Percentiles rank a stretch among this genome's conserved stretches.
Evolutionary conservation across 2,888 invertebrate species (phyloP).

Genomic region (Oxyscelio sp.): DNA sequence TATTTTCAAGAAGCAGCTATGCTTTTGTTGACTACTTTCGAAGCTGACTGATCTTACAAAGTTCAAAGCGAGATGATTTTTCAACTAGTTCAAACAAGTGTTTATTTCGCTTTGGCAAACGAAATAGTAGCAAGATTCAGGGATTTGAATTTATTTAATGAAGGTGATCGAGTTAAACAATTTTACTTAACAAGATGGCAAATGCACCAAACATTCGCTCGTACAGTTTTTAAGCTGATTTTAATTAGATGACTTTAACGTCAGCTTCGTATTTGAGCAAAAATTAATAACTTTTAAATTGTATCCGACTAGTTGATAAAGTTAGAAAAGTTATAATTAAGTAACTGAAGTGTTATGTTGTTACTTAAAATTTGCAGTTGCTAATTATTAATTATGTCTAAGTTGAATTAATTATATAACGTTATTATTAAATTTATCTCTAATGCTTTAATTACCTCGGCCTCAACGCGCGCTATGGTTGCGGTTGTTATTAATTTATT

Average conservation of each 20-base stretch:
- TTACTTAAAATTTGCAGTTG: neutral
- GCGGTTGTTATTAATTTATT: neutral
- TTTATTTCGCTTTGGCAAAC: neutral
- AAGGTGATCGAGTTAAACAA: too few species aligned
- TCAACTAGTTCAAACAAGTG: neutral
- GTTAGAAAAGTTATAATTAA: neutral
- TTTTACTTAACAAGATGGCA: too few species aligned
- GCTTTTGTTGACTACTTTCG: constrained; percentile 9
- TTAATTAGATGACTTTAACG: too few species aligned
- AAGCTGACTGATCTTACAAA: constrained; percentile 9
- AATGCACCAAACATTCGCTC: too few species aligned
- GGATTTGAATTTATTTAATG: too few species aligned
- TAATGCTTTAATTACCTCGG: neutral
- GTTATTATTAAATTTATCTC: neutral
- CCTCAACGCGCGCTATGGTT: too few species aligned
- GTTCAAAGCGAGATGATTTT: constrained; percentile 10
- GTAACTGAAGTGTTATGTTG: neutral
- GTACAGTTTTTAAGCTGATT: too few species aligned
- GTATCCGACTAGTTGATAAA: too few species aligned
- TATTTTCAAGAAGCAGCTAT: constrained; percentile 1
- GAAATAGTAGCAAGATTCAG: neutral
- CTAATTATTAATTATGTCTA: neutral
- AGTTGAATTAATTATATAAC: neutral
- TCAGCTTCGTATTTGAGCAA: too few species aligned
- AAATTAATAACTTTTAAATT: too few species aligned